These are phyloP conservation scores for Byasa hedistus DNA, from an alignment of 2,888 invertebrate species.

Conservation along the genomic window DNA sequence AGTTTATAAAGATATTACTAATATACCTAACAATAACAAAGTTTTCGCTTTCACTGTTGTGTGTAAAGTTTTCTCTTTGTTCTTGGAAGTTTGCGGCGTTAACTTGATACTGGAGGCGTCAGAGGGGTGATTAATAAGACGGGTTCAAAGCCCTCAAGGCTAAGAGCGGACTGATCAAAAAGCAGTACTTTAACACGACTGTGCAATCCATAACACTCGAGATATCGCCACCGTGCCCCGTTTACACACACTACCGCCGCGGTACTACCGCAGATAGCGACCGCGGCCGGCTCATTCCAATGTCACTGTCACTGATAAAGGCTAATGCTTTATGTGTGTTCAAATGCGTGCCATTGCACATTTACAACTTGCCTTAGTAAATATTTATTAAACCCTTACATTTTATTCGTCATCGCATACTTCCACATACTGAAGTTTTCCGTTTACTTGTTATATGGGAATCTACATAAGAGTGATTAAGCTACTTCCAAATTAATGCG, in stretches of 20 bases:
- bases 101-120: constrained; percentile 39
- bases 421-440: no score
- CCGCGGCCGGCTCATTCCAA: constrained; percentile 8
- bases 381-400: background rate
- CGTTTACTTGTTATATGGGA: no score
- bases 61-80: constrained; percentile 13
- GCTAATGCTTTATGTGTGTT: constrained; percentile 10
- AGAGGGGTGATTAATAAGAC: constrained; percentile 58
- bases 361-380: background rate
- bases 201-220: constrained; percentile 66
- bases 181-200: constrained; percentile 60
- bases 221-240: constrained; percentile 53
- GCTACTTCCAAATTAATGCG: no score
- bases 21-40: background rate
- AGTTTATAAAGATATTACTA: background rate
- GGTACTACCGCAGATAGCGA: constrained; percentile 10
- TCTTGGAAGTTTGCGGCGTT: constrained; percentile 13
- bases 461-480: no score
- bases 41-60: background rate
- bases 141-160: constrained; percentile 66
- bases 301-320: constrained; percentile 23
- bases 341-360: constrained; percentile 11
- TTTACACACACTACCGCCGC: constrained; percentile 35
- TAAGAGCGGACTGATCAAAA: constrained; percentile 62
- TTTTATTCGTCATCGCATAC: background rate